Percentiles rank a stretch among this genome's conserved stretches.
Conservation (phyloP, 2,797 vertebrate genomes). For the Fratercula arctica region DNA sequence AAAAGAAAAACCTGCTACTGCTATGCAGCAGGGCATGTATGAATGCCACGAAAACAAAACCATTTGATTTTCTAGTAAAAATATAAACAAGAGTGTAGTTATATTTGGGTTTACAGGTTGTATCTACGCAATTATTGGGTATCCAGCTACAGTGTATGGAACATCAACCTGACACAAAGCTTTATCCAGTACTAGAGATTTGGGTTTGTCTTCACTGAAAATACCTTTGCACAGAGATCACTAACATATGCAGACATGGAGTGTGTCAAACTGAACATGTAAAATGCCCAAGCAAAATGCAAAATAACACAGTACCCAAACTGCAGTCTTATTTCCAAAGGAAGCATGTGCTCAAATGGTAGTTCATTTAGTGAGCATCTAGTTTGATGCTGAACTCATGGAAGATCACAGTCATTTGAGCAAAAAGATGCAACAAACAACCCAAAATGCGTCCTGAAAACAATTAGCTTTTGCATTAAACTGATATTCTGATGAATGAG, state of each 20-base stretch:
- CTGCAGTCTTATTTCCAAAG: not conserved
- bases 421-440: not conserved
- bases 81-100: not conserved
- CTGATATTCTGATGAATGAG: not conserved
- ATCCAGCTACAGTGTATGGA: not conserved
- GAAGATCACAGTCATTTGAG: not conserved
- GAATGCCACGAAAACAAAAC: not conserved
- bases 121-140: not conserved
- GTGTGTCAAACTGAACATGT: not conserved
- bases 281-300: not conserved
- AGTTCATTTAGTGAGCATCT: not conserved
- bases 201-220: not conserved
- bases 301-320: not conserved
- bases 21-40: not conserved
- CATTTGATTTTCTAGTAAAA: constrained; percentile 25
- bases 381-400: not conserved
- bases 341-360: rapidly evolving
- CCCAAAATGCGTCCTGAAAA: not conserved
- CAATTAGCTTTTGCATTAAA: not conserved
- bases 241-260: not conserved
- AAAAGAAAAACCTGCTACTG: constrained; percentile 40
- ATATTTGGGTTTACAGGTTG: not conserved
- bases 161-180: not conserved
- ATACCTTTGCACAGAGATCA: not conserved
- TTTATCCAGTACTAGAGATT: not conserved